Base-by-base conservation (phyloP, 2,888 invertebrate genomes). In the Bugulina stolonifera region DNA sequence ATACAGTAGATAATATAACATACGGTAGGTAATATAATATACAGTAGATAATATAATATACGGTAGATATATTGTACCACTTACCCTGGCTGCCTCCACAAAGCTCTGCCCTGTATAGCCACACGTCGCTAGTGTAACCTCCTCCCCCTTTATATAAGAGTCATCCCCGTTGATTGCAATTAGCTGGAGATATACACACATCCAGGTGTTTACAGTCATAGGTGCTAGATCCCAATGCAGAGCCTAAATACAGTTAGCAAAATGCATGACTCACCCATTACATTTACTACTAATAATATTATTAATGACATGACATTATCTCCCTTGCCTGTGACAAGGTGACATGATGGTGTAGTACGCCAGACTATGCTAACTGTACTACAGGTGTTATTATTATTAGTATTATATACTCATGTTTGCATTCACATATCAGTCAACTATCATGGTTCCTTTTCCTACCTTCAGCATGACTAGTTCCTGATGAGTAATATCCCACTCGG, bases 401-500 rank as follows among this genome's bases (percentile, higher is more conserved):
- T n/a, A n/a, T n/a, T n/a, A n/a, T n/a, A n/a, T n/a, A n/a, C n/a
- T n/a, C n/a, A n/a, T n/a, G n/a, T n/a, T n/a, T n/a, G n/a, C n/a
- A n/a, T n/a, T n/a, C n/a, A n/a, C n/a, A n/a, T n/a, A n/a, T n/a
- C n/a, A n/a, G n/a, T n/a, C n/a, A n/a, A n/a, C n/a, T n/a, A n/a
- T n/a, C n/a, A n/a, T 10, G 43, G 43, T 18, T 10, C 5, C 5
- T 43, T 43, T 18, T 43, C 71, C 82, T 71, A 89, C 90, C 85
- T 91, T 90, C 71, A 93, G 85, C 72, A 94, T 88, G 1, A 90
- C 85, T 74, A 92, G 86, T 84, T 94, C 94, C 79, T 91, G 90
- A 52, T 89, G 87, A 14, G 93, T 83, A 73, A 95, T 94, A 80
- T 94, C 92, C 29, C 89, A 89, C 72, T 91, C 90, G 69, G 91